These are phyloP conservation scores for Diachrysia chrysitis DNA, from an alignment of 2,888 invertebrate genomes.

Conservation along the genomic window DNA sequence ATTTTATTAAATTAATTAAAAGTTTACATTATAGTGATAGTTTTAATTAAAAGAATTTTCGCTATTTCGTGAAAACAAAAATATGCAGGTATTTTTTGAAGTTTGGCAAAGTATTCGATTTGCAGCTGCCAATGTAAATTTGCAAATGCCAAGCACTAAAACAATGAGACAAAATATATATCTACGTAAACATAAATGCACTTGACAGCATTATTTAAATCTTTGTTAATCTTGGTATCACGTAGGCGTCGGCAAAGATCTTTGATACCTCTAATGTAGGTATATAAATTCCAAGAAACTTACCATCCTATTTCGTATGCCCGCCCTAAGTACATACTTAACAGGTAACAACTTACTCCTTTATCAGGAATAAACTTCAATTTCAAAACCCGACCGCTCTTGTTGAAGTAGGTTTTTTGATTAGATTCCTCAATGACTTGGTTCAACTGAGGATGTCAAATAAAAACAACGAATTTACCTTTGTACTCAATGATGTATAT, in stretches of 20 bases:
- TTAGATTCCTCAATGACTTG: background rate
- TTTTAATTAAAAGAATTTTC: constrained; percentile 9
- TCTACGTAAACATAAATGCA: too few species aligned
- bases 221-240: background rate
- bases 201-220: too few species aligned
- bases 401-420: background rate
- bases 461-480: background rate
- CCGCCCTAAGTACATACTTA: background rate
- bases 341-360: background rate
- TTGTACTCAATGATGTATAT: too few species aligned
- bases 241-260: background rate
- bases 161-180: background rate
- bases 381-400: background rate
- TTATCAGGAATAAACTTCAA: background rate
- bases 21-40: background rate
- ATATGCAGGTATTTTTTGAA: background rate
- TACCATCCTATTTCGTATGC: background rate
- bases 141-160: background rate
- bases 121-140: background rate
- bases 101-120: too few species aligned
- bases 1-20: constrained; percentile 8
- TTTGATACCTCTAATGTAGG: background rate
- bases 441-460: background rate
- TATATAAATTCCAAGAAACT: background rate
- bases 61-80: background rate